Evolutionary conservation across 2,888 invertebrate genomes (phyloP), one percentile per base, ranked within the genome.

Genomic region (Zonitis immaculata): DNA sequence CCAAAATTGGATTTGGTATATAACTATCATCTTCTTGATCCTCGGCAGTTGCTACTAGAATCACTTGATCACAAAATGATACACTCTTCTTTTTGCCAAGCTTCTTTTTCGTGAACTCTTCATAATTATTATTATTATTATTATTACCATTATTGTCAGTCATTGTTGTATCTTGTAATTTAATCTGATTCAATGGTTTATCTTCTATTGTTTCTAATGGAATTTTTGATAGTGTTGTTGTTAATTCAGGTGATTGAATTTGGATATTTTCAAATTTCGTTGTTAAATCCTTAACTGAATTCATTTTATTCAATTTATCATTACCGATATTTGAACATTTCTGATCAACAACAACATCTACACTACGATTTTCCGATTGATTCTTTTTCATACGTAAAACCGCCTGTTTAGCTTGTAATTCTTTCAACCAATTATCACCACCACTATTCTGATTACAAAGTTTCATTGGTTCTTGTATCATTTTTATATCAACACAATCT

Each of bases 51-150:
- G 95, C 93, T 9, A 95, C 94, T 51, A 95, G 77, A 57, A 93
- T 93, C 0, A 95, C 93, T 76, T 95, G 92, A 73, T 95, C 95
- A 69, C 94, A 95, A 75, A 95, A 95, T 0, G 95, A 94, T 4
- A 95, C 95, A 52, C 91, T 92, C 74, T 95, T 95, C 80, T 94
- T 94, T 71, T 91, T 91, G 0, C 85, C 83, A 53, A 87, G 81
- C 47, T 82, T 74, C 63, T 75, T 77, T 52, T 74, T 76, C 0
- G 77, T 74, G 59, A 82, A 83, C 27, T 77, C 77, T 9, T 68
- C 65, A 1, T 67, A 14, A 51, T 44, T 63, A 63, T 77, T 78
- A 59, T 76, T 59, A 49, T 64, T 63, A 6, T 51, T 58, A 32
- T 54, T 55, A 49, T 65, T 78, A 5, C 4, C 11, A 8, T n/a